phyloP scores from a whole-genome alignment of 2,888 invertebrate species.

The Pecten maximus region DNA sequence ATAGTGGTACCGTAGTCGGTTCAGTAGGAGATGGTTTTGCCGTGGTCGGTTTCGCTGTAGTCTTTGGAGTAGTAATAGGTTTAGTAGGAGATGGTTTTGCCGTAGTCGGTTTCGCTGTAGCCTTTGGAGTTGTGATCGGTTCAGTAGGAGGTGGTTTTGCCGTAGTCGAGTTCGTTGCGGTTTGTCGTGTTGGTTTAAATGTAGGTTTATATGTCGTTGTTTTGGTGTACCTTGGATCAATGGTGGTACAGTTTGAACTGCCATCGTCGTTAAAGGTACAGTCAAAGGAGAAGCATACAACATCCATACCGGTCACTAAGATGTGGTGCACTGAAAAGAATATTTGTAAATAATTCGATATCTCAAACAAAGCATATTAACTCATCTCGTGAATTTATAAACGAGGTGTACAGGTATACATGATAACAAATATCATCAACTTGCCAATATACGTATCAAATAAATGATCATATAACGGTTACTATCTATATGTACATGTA shows the following conservation, averaged over 20 bases:
- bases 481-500: too few species aligned
- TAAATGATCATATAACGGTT: too few species aligned
- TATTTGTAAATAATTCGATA: too few species aligned
- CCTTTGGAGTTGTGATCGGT: too few species aligned
- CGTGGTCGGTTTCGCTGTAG: not conserved
- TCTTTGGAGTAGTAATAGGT: not conserved
- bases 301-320: not conserved
- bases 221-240: not conserved
- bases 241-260: not conserved
- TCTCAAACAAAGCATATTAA: too few species aligned
- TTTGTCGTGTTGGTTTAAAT: not conserved
- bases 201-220: not conserved
- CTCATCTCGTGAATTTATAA: too few species aligned
- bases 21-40: not conserved
- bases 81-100: not conserved
- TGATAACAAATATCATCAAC: too few species aligned
- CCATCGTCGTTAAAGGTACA: not conserved
- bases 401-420: too few species aligned
- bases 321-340: too few species aligned
- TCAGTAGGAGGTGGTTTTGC: not conserved
- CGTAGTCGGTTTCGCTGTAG: too few species aligned
- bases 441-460: too few species aligned
- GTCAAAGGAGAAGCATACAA: not conserved
- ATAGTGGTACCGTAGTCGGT: not conserved
- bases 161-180: not conserved